phyloP scores from a whole-genome alignment of 2,797 vertebrate species.

The Potorous gilbertii region DNA sequence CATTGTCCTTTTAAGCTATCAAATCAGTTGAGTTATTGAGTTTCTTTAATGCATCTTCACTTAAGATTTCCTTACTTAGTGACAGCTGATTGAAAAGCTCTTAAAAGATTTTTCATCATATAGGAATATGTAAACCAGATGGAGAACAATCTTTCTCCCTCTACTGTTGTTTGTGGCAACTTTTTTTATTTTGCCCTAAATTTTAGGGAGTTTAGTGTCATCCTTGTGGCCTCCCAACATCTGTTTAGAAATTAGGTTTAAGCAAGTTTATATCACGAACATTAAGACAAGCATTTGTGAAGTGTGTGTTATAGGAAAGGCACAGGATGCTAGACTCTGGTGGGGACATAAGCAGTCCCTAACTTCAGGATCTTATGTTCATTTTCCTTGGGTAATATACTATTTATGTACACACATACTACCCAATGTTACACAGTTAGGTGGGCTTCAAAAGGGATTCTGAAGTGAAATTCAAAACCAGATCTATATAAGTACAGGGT shows the following conservation, averaged over 20 bases:
- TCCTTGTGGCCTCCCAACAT: constrained; percentile 56
- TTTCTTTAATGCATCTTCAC: constrained; percentile 55
- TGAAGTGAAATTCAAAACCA: background rate
- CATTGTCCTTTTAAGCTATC: constrained; percentile 35
- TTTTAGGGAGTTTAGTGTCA: constrained; percentile 52
- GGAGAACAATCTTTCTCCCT: constrained; percentile 27
- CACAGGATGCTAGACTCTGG: background rate
- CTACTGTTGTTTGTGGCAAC: constrained; percentile 35
- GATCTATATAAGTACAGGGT: background rate
- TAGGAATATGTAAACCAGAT: constrained; percentile 59
- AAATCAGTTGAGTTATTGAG: constrained; percentile 27
- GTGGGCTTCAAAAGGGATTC: background rate
- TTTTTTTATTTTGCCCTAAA: constrained; percentile 16
- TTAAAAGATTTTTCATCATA: constrained; percentile 71
- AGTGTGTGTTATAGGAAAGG: background rate
- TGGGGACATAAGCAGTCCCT: background rate
- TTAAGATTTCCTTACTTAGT: constrained; percentile 62
- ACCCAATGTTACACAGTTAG: background rate
- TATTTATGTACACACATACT: background rate
- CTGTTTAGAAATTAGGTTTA: constrained; percentile 52
- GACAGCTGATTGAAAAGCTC: constrained; percentile 71
- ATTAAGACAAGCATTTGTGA: background rate
- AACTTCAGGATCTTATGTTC: background rate
- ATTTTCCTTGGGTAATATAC: background rate
- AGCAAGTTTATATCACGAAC: background rate